Evolutionary conservation across 2,113 vertebrate genomes (phyloP), one percentile per base, ranked within the genome.

Genomic region (Phalacrocorax aristotelis): DNA sequence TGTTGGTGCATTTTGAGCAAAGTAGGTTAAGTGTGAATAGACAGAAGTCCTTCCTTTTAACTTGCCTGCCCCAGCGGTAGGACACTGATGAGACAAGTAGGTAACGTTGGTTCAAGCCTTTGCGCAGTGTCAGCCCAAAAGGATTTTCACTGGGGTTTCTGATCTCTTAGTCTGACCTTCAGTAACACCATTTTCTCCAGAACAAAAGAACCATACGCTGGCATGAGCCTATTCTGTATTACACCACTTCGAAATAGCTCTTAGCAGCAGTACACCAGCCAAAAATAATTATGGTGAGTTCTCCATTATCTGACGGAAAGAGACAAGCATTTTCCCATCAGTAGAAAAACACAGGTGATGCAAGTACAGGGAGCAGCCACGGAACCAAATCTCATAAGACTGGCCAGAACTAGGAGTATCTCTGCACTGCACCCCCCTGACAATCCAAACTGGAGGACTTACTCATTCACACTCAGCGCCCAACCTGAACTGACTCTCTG

Each of bases 261-360:
- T 66, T 71, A 85, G 60, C 42, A 58, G 62, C 27, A 61, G 32
- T 52, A 75, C 20, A 76, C 40, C 36, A 65, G 84, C 77, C 84
- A 96, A 95, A 96, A 97, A 82, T 72, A 95, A 91, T 95, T 91
- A 91, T 1, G 2, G 77, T 34, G 61, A 93, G 69, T 91, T 87
- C 69, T 85, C 70, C 81, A 72, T 93, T 95, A 91, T 57, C 52
- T 83, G 89, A 84, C 0, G 8, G 69, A 94, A 95, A 87, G 65
- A 82, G 91, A 83, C 25, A 91, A 96, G 44, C 21, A 29, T 83
- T 93, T 87, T 79, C 83, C 29, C 55, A 83, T n/a, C 3, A 70
- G 26, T 2, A 82, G 55, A 84, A 93, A 93, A 89, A 38, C 26
- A 82, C 17, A 55, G 65, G 71, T 96, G 60, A 90, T 93, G 76